A percentile compares a stretch with the other conserved stretches of the same genome.
phyloP scores from a whole-genome alignment of 2,888 invertebrate genomes.

The Heliconius ismenius region DNA sequence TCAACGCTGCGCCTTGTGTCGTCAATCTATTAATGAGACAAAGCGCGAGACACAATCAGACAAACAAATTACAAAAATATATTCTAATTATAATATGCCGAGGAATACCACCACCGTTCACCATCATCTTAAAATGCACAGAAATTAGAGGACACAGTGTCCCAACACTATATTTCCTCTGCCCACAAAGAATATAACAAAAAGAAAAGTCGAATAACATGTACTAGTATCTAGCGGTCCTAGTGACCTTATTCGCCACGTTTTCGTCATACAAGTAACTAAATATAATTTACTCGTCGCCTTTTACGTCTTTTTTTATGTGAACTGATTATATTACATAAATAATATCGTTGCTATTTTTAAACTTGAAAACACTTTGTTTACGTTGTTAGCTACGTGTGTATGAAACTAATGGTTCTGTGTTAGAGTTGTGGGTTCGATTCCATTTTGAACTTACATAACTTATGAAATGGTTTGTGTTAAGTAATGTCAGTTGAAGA shows the following conservation, averaged over 20 bases:
- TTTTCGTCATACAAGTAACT: background rate
- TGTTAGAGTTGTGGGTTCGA: background rate
- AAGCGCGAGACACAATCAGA: too few species aligned
- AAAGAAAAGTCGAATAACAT: background rate
- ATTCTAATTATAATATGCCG: too few species aligned
- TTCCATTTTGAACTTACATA: background rate
- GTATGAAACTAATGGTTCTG: background rate
- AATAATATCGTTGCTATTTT: slow-evolving; percentile 6
- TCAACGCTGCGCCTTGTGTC: too few species aligned
- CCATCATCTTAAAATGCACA: too few species aligned
- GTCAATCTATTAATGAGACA: too few species aligned
- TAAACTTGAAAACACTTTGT: background rate
- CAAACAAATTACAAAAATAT: too few species aligned
- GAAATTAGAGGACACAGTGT: too few species aligned
- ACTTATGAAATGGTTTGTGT: background rate
- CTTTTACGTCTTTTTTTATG: slow-evolving; percentile 5
- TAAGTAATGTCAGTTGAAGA: background rate
- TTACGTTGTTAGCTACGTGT: slow-evolving; percentile 1
- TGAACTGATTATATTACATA: background rate
- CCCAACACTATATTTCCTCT: background rate
- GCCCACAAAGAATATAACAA: background rate
- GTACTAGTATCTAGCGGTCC: slow-evolving; percentile 1
- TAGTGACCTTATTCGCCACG: slow-evolving; percentile 29
- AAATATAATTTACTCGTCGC: slow-evolving; percentile 12
- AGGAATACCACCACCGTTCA: too few species aligned